Evolutionary conservation across 2,888 invertebrate species (phyloP).

Genomic region (Camponotus fellah): DNA sequence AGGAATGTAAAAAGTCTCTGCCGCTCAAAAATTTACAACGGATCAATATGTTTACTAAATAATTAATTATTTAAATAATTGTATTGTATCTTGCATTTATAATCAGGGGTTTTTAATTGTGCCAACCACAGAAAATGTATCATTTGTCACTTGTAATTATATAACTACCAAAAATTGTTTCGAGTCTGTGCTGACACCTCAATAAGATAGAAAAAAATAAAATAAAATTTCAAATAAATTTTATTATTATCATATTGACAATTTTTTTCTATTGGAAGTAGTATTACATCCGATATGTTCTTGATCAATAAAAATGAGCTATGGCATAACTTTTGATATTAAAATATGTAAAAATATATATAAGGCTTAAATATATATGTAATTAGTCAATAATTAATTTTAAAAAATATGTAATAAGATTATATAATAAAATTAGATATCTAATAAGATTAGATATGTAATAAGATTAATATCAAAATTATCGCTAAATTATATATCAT

Average conservation of each 20-base stretch:
- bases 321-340: neutral
- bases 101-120: neutral
- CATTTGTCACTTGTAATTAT: neutral
- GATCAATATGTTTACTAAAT: neutral
- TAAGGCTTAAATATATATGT: neutral
- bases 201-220: neutral
- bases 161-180: neutral
- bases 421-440: neutral
- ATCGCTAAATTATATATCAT: neutral
- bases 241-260: neutral
- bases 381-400: neutral
- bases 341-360: neutral
- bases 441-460: neutral
- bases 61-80: neutral
- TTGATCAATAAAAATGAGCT: neutral
- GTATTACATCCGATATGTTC: neutral
- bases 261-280: neutral
- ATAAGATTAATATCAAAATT: neutral
- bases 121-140: neutral
- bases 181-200: neutral
- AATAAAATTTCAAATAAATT: neutral
- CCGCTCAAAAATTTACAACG: neutral
- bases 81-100: neutral
- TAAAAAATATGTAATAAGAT: neutral
- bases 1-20: neutral